A percentile compares a stretch with the other conserved stretches of the same genome.
phyloP scores from a whole-genome alignment of 1,140 invertebrate genomes.

The Halotydeus destructor region DNA sequence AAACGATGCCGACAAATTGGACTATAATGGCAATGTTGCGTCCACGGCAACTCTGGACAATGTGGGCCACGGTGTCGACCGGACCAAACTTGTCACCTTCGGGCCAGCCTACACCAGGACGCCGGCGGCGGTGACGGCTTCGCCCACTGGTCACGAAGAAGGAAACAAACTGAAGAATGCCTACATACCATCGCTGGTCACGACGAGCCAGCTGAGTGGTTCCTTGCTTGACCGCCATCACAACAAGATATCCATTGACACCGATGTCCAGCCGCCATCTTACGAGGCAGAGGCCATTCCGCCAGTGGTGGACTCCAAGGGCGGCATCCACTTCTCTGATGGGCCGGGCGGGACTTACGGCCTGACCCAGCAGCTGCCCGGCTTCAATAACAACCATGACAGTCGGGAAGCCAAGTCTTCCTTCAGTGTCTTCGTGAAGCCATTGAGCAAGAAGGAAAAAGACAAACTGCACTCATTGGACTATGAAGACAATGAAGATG shows the following conservation, averaged over 20 bases:
- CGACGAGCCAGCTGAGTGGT: background rate
- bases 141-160: background rate
- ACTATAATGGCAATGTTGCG: background rate
- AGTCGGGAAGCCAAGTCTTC: background rate
- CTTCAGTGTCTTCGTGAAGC: conserved; percentile 5
- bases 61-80: background rate
- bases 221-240: background rate
- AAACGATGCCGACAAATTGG: background rate
- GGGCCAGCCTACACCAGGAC: background rate
- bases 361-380: conserved; percentile 5
- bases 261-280: conserved; percentile 15
- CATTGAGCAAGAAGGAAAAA: background rate
- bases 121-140: background rate
- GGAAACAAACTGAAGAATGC: background rate
- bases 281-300: conserved; percentile 20
- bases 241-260: conserved; percentile 5
- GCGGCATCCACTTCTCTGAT: conserved; percentile 19
- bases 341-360: conserved; percentile 11
- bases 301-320: conserved; percentile 18
- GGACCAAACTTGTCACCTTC: background rate
- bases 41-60: background rate
- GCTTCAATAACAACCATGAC: no score
- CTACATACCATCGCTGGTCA: background rate
- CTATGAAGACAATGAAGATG: background rate
- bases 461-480: background rate